Evolutionary conservation across 2,888 invertebrate species (phyloP).

Genomic region (Drosophila yooni): DNA sequence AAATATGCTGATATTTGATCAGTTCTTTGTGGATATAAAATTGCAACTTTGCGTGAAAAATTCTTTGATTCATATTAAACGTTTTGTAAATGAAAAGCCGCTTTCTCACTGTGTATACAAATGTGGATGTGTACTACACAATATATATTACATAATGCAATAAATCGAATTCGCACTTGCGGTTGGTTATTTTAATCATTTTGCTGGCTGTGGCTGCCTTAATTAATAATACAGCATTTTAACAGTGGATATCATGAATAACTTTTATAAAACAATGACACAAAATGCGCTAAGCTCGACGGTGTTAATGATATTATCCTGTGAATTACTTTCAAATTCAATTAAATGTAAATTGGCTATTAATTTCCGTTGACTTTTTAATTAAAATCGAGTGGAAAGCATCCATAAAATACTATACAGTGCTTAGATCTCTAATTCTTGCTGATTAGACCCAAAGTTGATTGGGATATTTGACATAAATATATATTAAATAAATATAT

Average conservation of each 20-base stretch:
- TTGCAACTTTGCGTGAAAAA: not conserved
- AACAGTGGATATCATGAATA: conserved; percentile 25
- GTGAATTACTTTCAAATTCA: not conserved
- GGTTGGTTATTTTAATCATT: conserved; percentile 39
- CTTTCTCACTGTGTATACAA: not conserved
- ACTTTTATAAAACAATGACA: conserved; percentile 27
- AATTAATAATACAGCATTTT: not conserved
- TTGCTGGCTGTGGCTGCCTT: not conserved
- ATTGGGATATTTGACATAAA: not conserved
- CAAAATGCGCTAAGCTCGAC: not conserved
- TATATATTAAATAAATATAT: not conserved
- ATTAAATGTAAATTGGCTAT: not conserved
- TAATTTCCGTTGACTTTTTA: not conserved
- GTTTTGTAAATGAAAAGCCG: not conserved
- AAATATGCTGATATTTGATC: not conserved
- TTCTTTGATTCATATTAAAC: not conserved
- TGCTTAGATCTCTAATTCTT: not conserved
- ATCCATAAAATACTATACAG: not conserved
- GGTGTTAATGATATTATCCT: not conserved
- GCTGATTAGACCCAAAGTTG: not conserved
- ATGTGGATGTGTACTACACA: not conserved
- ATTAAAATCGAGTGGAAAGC: not conserved
- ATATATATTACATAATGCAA: not conserved
- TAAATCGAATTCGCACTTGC: not conserved
- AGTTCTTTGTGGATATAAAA: not conserved